Conservation (phyloP, 1,140 invertebrate species). For the Bombus vancouverensis region DNA sequence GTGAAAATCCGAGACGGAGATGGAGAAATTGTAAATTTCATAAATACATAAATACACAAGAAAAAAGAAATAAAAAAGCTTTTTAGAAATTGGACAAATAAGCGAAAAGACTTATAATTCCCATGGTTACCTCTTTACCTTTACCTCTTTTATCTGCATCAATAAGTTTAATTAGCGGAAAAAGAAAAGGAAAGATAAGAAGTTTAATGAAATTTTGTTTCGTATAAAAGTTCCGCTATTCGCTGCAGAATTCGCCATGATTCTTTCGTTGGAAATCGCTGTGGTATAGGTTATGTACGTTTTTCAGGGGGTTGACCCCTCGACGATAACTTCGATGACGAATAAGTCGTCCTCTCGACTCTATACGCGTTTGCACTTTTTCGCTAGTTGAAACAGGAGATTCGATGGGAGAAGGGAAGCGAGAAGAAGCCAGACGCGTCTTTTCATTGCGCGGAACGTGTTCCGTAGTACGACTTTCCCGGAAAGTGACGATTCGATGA, state of each 20-base stretch:
- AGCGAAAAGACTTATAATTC: too few relatives aligned
- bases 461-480: not conserved
- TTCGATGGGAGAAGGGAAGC: not conserved
- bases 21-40: not conserved
- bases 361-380: constrained; percentile 5
- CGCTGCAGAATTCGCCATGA: not conserved
- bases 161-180: not conserved
- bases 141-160: not conserved
- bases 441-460: not conserved
- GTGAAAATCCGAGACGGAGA: not conserved
- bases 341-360: not conserved
- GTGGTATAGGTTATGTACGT: not conserved
- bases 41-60: too few relatives aligned
- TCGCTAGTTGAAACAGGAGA: constrained; percentile 7
- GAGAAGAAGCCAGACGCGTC: not conserved
- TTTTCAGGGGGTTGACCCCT: constrained; percentile 9
- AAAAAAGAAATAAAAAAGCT: too few relatives aligned
- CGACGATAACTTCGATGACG: constrained; percentile 21
- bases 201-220: not conserved
- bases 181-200: not conserved
- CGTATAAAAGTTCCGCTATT: not conserved
- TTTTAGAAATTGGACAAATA: not conserved
- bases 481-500: not conserved
- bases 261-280: not conserved
- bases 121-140: too few relatives aligned